Evolutionary conservation across 1,140 invertebrate species (phyloP), one percentile per base, ranked within the genome.

Genomic region (Eufriesea mexicana): DNA sequence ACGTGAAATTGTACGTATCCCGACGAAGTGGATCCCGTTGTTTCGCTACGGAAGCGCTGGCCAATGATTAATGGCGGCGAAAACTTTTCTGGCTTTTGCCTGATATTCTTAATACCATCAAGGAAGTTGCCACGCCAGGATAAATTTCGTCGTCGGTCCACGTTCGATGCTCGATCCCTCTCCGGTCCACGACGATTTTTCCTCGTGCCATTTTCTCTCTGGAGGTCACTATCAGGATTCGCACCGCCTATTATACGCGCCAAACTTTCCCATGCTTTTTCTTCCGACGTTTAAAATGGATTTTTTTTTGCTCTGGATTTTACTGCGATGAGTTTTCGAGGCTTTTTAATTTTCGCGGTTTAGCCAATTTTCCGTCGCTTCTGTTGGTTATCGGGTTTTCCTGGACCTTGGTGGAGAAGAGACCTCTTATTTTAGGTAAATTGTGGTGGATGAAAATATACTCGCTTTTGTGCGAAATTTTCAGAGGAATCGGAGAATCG

Each of bases 1-100:
- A 28, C 70, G 78, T 68, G 83, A 84, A 84, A 84, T 84, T 81
- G 62, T 84, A 84, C 78, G 62, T 68, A 64, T 55, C 76, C 42
- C 57, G 8, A 18, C 20, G 49, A 79, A 79, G 82, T 47, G 83
- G 54, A 73, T 80, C 67, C 20, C 25, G 55, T 66, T 81, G 61
- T 74, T 75, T 75, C 72, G 51, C 42, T 12, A 12, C 10, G 7
- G 61, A 49, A 54, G 42, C 55, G 16, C 16, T 18, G 54, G 25
- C 49, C 35, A 47, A 81, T 81, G 72, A 81, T 81, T 81, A 81
- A 81, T 75, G 71, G 12, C 12, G 28, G 20, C 35, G 6, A n/a
- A 23, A 81, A 81, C 79, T 66, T 81, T 55, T 23, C 79, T 54
- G 59, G 79, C 61, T 81, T 66, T 12, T 12, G 59, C 16, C 49